Evolutionary conservation across 2,888 invertebrate species (phyloP), one percentile per base, ranked within the genome.

Genomic region (Erpobdella octoculata): DNA sequence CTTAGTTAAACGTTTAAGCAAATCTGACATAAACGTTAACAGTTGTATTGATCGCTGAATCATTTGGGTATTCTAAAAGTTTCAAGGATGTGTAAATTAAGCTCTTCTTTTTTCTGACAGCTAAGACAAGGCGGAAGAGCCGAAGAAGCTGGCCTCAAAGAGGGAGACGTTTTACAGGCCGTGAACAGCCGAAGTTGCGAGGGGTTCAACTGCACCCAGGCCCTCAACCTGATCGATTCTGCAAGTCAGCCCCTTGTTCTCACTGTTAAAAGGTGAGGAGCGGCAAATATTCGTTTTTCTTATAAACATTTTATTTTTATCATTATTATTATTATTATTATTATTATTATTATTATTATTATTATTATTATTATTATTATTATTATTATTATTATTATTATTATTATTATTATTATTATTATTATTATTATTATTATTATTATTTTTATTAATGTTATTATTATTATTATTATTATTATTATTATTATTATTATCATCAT

Each of bases 111-210:
- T n/a, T 46, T 5, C 5, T 21, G 18, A 53, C 71, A 83, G 83
- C 77, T 83, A 58, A 78, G 83, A 31, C 81, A 79, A 76, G 78
- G 79, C 73, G 81, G 81, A 73, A 79, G 79, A 68, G 80, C 83
- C 35, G 75, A 78, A 72, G 76, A 75, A 28, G 78, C 78, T 4
- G 82, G 80, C 15, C 76, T 83, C 25, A 75, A 76, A 67, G 83
- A 83, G 73, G 82, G 80, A 18, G 83, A 83, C 74, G 74, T 78
- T 3, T 76, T 83, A n/a, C 73, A 81, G 12, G 77, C 77, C 72
- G 80, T 83, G 73, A 82, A 83, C 76, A 80, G 81, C 36, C 70
- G 77, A 33, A 75, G 76, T 36, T 78, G 80, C 71, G 74, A 76
- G 37, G 79, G 80, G 69, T 78, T 78, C 73, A 78, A 77, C 33